phyloP scores from a whole-genome alignment of 2,888 invertebrate species.

The Trachelus iudaicus region DNA sequence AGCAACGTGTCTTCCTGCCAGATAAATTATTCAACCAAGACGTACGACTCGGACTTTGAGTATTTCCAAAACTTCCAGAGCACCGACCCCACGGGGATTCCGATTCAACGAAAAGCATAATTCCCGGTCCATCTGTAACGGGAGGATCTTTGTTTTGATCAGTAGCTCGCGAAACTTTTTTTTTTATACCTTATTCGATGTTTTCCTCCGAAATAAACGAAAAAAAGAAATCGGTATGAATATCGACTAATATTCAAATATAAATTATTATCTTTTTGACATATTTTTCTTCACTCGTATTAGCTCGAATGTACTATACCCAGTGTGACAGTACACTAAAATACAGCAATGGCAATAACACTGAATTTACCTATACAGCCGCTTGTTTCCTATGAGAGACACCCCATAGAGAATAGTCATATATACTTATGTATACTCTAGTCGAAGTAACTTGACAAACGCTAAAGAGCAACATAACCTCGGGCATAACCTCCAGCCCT shows the following conservation, averaged over 20 bases:
- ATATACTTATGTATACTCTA: neutral
- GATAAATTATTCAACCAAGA: constrained; percentile 28
- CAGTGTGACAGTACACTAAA: neutral
- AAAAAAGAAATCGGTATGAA: neutral
- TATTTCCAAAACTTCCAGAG: neutral
- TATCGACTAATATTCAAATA: neutral
- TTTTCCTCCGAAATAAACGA: neutral
- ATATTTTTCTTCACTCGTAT: neutral
- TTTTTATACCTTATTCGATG: neutral
- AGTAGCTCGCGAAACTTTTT: neutral
- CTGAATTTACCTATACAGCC: neutral
- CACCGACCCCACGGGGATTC: neutral
- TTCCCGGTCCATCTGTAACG: neutral
- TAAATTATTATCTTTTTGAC: neutral
- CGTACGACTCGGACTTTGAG: constrained; percentile 10
- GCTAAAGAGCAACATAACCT: neutral
- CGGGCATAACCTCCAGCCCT: neutral
- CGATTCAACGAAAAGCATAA: neutral
- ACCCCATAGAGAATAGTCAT: neutral
- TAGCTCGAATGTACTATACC: neutral
- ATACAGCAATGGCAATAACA: neutral
- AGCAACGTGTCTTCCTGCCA: constrained; percentile 5
- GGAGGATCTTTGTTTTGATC: neutral
- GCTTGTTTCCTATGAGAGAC: neutral
- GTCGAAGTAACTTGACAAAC: neutral